These are phyloP conservation scores for Amphipyra berbera DNA, from an alignment of 2,888 invertebrate species.

Conservation along the genomic window DNA sequence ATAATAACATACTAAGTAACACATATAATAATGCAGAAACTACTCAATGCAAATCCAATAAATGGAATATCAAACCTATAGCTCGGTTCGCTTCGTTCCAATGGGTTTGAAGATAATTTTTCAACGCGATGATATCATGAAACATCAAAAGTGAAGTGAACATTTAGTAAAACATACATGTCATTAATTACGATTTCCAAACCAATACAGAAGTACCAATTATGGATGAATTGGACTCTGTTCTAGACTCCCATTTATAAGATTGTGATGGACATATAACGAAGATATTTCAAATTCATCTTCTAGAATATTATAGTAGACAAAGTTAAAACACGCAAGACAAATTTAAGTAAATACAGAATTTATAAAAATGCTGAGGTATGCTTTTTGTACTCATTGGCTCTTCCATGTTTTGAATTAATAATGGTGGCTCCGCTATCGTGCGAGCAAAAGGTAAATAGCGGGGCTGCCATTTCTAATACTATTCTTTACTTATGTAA, in stretches of 20 bases:
- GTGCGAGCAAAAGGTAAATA: no score
- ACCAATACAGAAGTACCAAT: slow-evolving; percentile 37
- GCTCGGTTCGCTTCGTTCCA: slow-evolving; percentile 87
- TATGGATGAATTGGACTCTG: slow-evolving; percentile 38
- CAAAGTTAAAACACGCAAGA: no score
- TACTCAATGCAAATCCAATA: slow-evolving; percentile 84
- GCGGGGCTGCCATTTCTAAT: no score
- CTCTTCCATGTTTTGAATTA: no score
- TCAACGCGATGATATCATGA: slow-evolving; percentile 86
- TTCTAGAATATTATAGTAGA: slow-evolving; percentile 15
- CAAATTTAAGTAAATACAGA: no score
- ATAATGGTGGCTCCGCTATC: no score
- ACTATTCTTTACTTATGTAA: no score
- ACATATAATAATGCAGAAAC: slow-evolving; percentile 74
- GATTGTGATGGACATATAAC: slow-evolving; percentile 16
- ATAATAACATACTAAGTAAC: slow-evolving; percentile 60
- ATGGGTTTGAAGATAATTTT: slow-evolving; percentile 76
- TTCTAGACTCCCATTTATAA: slow-evolving; percentile 36
- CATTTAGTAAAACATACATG: slow-evolving; percentile 66
- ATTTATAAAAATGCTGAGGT: no score
- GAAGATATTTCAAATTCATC: slow-evolving; percentile 31
- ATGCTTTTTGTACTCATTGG: no score
- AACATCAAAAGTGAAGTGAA: slow-evolving; percentile 84
- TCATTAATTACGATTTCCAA: slow-evolving; percentile 21
- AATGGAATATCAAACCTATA: slow-evolving; percentile 88